Evolutionary conservation across 2,797 vertebrate species (phyloP).

Genomic region (Alosa sapidissima): DNA sequence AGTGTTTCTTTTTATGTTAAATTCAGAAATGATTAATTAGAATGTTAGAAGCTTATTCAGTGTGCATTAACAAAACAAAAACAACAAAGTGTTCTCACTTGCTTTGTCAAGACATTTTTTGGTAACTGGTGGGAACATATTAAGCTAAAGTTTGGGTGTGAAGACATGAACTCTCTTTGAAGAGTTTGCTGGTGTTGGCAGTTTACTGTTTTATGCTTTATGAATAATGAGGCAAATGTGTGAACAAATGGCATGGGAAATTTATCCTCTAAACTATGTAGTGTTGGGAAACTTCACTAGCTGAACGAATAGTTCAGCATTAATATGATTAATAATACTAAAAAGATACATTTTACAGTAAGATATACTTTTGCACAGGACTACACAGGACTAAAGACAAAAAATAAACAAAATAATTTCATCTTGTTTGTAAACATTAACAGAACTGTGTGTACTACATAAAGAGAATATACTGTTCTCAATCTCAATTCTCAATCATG

Average conservation of each 20-base stretch:
- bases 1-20: not conserved
- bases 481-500: too few species aligned
- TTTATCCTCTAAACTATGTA: not conserved
- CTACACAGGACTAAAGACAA: not conserved
- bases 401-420: not conserved
- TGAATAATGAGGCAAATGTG: not conserved
- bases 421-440: not conserved
- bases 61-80: constrained; percentile 19
- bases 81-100: not conserved
- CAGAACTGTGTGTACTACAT: not conserved
- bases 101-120: not conserved
- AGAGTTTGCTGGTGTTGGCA: not conserved
- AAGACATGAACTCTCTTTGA: constrained; percentile 3
- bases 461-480: not conserved
- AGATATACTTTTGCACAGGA: too few species aligned
- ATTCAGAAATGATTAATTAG: not conserved
- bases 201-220: not conserved
- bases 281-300: not conserved
- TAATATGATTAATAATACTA: too few species aligned
- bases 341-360: too few species aligned
- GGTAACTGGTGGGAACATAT: not conserved
- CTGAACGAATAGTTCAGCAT: not conserved
- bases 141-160: not conserved
- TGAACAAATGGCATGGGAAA: not conserved
- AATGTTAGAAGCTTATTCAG: not conserved